A percentile compares a stretch with the other conserved stretches of the same genome.
Conservation (phyloP, 2,113 vertebrate species). For the Archilochus colubris region DNA sequence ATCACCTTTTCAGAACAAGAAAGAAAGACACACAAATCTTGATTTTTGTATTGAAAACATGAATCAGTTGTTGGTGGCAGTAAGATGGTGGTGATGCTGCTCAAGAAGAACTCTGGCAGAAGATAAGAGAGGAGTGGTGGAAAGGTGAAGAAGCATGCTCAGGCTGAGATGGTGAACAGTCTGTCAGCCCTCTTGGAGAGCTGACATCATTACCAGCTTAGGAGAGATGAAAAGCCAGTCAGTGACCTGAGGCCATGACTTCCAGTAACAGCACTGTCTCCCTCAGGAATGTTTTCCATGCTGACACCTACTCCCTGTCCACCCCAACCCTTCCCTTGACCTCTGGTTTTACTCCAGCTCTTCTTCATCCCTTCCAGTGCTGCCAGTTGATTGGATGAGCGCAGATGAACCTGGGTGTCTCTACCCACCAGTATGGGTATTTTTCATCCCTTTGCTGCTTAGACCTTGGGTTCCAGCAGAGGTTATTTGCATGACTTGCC, state of each 20-base stretch:
- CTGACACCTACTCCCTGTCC: rapidly evolving
- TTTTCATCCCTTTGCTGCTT: not conserved
- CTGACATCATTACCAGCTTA: not conserved
- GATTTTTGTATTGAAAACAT: not conserved
- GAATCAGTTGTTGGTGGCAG: not conserved
- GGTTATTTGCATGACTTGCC: not conserved
- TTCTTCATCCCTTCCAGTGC: not conserved
- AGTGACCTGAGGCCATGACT: not conserved
- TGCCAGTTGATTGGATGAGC: not conserved
- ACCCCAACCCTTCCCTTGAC: not conserved
- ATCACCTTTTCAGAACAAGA: not conserved
- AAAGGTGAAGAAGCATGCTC: not conserved
- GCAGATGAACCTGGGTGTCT: not conserved
- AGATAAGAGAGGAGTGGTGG: not conserved
- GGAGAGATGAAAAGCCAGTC: not conserved
- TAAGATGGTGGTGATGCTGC: not conserved
- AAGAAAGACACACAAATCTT: not conserved
- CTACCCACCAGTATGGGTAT: not conserved
- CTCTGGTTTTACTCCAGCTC: not conserved
- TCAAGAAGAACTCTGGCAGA: not conserved
- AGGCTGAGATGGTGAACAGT: not conserved
- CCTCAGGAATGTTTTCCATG: not conserved
- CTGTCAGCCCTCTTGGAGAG: not conserved
- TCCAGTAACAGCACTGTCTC: not conserved
- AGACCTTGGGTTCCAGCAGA: not conserved